Conservation (phyloP, 2,888 invertebrate species). For the Phalangium opilio region DNA sequence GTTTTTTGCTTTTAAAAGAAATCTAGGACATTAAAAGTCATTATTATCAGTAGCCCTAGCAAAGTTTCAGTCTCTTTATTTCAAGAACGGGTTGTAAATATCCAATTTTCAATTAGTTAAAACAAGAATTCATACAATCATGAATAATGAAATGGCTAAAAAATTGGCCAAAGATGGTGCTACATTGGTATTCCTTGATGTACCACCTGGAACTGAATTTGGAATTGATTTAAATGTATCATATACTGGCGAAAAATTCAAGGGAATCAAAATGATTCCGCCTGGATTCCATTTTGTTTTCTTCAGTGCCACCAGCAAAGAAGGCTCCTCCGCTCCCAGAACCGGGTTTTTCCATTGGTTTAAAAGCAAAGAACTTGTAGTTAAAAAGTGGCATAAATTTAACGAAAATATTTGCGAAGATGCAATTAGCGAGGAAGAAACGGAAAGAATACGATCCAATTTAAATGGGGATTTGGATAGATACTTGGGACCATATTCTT, state of each 20-base stretch:
- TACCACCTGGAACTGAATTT: conserved; percentile 82
- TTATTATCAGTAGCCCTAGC: no score
- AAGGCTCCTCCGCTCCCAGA: conserved; percentile 43
- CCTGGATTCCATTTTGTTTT: conserved; percentile 88
- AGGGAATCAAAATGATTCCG: conserved; percentile 96
- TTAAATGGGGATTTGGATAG: conserved; percentile 49
- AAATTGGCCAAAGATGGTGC: conserved; percentile 40
- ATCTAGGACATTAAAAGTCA: no score
- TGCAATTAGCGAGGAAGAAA: conserved; percentile 43
- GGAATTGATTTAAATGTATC: conserved; percentile 88
- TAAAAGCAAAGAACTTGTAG: conserved; percentile 60
- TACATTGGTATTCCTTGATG: conserved; percentile 61
- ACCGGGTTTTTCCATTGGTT: conserved; percentile 79
- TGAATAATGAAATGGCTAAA: no score
- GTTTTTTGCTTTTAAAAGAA: no score
- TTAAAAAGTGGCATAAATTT: conserved; percentile 68
- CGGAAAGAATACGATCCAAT: conserved; percentile 47
- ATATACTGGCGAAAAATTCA: conserved; percentile 78
- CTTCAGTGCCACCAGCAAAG: conserved; percentile 44
- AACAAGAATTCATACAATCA: no score
- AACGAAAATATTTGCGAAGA: conserved; percentile 39
- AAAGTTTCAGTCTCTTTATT: no score
- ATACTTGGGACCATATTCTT: conserved; percentile 79
- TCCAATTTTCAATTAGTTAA: no score
- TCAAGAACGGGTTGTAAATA: no score